phyloP scores from a whole-genome alignment of 2,888 invertebrate species.

The Drosophila merina region DNA sequence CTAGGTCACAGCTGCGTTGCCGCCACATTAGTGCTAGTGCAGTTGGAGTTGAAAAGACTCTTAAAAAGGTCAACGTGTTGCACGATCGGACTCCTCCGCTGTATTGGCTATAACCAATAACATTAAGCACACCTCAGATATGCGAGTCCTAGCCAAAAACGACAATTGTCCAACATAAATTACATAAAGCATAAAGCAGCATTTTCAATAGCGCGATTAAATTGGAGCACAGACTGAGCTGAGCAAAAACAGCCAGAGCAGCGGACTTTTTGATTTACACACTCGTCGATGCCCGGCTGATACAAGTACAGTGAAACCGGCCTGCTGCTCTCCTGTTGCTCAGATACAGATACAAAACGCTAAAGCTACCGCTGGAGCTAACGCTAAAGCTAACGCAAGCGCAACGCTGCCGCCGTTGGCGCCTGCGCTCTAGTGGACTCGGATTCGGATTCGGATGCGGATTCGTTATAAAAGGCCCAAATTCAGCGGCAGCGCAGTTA shows the following conservation, averaged over 20 bases:
- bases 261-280: slow-evolving; percentile 67
- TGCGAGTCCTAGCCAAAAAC: slow-evolving; percentile 70
- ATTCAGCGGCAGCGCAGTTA: slow-evolving; percentile 75
- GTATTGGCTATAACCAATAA: slow-evolving; percentile 42
- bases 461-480: slow-evolving; percentile 82
- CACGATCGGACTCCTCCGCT: slow-evolving; percentile 20
- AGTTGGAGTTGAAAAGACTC: slow-evolving; percentile 21
- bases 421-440: slow-evolving; percentile 43
- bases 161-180: slow-evolving; percentile 56
- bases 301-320: slow-evolving; percentile 33
- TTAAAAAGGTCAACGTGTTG: slow-evolving; percentile 61
- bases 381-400: slow-evolving; percentile 24
- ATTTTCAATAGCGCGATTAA: slow-evolving; percentile 61
- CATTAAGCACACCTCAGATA: slow-evolving; percentile 54
- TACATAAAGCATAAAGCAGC: slow-evolving; percentile 45
- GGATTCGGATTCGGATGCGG: slow-evolving; percentile 34
- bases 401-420: slow-evolving; percentile 36
- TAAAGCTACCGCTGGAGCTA: slow-evolving; percentile 9
- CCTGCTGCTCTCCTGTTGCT: slow-evolving; percentile 30
- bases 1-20: slow-evolving; percentile 67
- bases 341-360: slow-evolving; percentile 8
- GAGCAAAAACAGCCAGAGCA: slow-evolving; percentile 52
- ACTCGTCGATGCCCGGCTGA: slow-evolving; percentile 39
- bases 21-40: slow-evolving; percentile 18
- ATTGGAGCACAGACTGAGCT: slow-evolving; percentile 65